Evolutionary conservation across 1,140 invertebrate species (phyloP).

Genomic region (Brachionus rotundiformis): DNA sequence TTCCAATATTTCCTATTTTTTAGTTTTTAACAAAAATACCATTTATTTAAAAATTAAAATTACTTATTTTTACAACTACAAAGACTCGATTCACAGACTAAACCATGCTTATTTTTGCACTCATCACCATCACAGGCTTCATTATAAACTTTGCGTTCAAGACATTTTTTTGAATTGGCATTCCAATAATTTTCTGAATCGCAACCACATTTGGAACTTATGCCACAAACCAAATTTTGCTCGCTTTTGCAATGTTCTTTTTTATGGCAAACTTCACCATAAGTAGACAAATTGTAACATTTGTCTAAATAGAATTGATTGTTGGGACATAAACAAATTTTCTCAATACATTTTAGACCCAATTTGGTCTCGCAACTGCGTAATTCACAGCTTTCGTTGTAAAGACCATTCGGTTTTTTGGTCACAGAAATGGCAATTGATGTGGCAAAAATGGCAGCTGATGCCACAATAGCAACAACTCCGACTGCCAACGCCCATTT

Average conservation of each 20-base stretch:
- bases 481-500: background rate
- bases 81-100: background rate
- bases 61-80: background rate
- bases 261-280: background rate
- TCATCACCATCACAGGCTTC: background rate
- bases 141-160: background rate
- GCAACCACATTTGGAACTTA: background rate
- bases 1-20: background rate
- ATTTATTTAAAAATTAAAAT: background rate
- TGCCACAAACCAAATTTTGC: background rate
- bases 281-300: background rate
- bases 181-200: background rate
- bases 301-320: constrained; percentile 14
- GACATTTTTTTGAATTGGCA: background rate
- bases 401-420: background rate
- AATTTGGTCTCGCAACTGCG: background rate
- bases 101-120: background rate
- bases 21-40: background rate
- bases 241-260: background rate
- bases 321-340: background rate
- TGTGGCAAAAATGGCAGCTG: background rate
- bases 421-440: background rate
- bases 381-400: background rate
- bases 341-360: background rate
- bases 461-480: background rate